Evolutionary conservation across 2,113 vertebrate genomes (phyloP).

Genomic region (Hiodon tergisus): DNA sequence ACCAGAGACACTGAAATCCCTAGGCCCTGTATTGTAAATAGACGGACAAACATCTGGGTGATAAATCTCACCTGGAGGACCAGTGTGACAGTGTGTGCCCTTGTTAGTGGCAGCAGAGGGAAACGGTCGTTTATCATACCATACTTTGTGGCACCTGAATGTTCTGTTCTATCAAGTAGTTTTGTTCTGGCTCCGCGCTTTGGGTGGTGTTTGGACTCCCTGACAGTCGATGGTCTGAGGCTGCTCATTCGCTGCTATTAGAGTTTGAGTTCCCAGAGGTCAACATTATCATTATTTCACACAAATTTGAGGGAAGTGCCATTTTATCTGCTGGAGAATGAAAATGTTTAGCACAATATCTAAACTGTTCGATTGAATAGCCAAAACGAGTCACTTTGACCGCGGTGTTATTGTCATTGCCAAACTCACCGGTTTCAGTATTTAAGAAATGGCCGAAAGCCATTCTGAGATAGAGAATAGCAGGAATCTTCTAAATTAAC

Average conservation of each 20-base stretch:
- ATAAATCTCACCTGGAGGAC: conserved; percentile 15
- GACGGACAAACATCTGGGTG: conserved; percentile 1
- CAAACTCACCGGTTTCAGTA: too few relatives aligned
- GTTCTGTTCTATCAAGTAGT: background rate
- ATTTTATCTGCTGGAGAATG: background rate
- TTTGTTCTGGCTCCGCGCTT: background rate
- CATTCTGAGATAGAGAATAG: too few relatives aligned
- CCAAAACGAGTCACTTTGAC: too few relatives aligned
- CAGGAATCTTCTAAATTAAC: too few relatives aligned
- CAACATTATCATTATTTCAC: background rate
- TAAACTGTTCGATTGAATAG: background rate
- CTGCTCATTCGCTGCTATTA: background rate
- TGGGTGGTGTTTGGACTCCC: background rate
- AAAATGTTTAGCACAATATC: background rate
- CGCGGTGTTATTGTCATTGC: too few relatives aligned
- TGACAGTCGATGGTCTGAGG: background rate
- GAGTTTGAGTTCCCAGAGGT: conserved; percentile 9
- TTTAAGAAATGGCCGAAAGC: background rate
- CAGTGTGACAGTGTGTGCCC: conserved; percentile 8
- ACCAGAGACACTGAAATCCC: conserved; percentile 10
- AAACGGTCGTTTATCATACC: background rate
- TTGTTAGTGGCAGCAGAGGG: background rate
- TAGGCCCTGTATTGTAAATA: conserved; percentile 2
- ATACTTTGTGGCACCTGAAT: background rate
- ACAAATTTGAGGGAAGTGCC: background rate